These are phyloP conservation scores for Oncorhynchus clarkii DNA, from an alignment of 2,113 vertebrate species.

Conservation along the genomic window DNA sequence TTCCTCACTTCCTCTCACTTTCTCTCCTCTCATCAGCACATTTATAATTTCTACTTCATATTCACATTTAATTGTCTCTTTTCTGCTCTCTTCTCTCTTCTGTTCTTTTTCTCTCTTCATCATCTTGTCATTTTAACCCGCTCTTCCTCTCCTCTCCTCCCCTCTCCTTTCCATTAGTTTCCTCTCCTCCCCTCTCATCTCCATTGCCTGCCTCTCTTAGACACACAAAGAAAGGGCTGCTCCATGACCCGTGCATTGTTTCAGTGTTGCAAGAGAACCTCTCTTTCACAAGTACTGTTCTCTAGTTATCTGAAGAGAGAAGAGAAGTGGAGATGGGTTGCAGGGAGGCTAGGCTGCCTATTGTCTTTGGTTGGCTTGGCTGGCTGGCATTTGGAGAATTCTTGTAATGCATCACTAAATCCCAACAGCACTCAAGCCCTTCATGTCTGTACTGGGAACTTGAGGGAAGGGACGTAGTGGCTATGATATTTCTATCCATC, in stretches of 20 bases:
- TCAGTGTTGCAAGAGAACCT: slow-evolving; percentile 49
- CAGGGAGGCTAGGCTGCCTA: neutral
- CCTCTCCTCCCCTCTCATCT: neutral
- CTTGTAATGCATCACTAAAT: neutral
- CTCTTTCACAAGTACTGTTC: slow-evolving; percentile 24
- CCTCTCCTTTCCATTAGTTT: neutral
- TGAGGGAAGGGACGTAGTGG: neutral
- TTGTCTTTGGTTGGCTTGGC: neutral
- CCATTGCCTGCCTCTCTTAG: neutral
- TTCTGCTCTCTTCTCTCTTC: too few species aligned
- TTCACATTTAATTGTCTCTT: too few species aligned
- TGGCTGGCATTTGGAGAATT: neutral
- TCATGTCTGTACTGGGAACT: neutral
- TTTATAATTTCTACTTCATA: too few species aligned
- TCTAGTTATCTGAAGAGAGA: slow-evolving; percentile 16
- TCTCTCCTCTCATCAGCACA: neutral
- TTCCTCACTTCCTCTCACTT: neutral
- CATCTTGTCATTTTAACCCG: neutral
- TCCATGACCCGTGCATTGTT: slow-evolving; percentile 53
- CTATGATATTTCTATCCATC: neutral
- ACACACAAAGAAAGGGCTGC: slow-evolving; percentile 26
- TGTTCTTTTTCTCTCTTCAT: too few species aligned
- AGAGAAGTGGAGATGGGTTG: slow-evolving; percentile 10
- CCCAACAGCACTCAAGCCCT: neutral
- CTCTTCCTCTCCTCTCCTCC: neutral